Base-by-base conservation (phyloP, 2,888 invertebrate genomes). In the Octodonta nipae region DNA sequence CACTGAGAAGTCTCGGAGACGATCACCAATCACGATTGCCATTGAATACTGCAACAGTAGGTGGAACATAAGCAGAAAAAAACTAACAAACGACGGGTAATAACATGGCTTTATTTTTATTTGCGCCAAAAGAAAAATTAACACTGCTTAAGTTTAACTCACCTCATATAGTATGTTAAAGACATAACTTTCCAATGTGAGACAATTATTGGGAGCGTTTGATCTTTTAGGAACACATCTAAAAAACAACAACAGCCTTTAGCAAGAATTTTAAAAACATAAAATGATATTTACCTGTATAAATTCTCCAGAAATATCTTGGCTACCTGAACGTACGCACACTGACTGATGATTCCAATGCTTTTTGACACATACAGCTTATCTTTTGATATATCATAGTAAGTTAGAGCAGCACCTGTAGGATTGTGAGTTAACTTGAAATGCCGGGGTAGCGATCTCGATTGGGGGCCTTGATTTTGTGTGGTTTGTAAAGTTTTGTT, bases 161-260 rank as follows among this genome's bases (percentile, higher is more conserved):
- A 95, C 86, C 67, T 95, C 92, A 64, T 91, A 89, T 30, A 96
- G 70, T 44, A 95, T 70, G 66, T 93, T 93, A 64, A 89, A 93
- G 6, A 96, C 86, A 65, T 88, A 91, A 37, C 88, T 86, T 65
- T 95, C 95, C 34, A 93, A 69, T 47, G 88, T 84, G 14, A 84
- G 68, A 27, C 80, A 45, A 40, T 38, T 47, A 40, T 38, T 46
- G 13, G 46, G 73, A 30, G 79, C 75, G 7, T 78, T 77, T 7
- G 81, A 77, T 56, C 79, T 76, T 51, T 80, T 73, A 44, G 82
- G 82, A 61, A 81, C 73, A 66, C 82, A 82, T 62, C 82, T 80
- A 45, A 34, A 61, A 61, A 22, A 3, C 3, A 22, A 22, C 3
- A 4, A 2, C 3, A 4, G 2, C 11, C 3, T 11, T 12, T 26